Evolutionary conservation across 1,140 invertebrate genomes (phyloP).

Genomic region (Hermetia illucens): DNA sequence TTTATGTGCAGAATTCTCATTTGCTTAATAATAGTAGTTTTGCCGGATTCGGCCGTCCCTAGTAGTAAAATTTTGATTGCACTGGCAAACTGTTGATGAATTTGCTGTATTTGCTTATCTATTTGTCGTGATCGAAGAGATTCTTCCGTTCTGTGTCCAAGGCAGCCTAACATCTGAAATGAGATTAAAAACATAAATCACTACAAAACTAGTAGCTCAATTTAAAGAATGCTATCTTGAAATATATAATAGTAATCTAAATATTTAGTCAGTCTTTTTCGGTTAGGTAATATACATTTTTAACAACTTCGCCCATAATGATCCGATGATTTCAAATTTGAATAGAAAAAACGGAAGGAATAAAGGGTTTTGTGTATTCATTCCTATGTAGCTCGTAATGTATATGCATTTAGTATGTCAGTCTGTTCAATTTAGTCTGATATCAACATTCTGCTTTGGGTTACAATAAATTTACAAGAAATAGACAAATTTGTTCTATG

Average conservation of each 20-base stretch:
- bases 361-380: too few relatives aligned
- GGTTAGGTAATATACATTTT: not conserved
- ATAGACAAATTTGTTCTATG: too few relatives aligned
- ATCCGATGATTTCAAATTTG: not conserved
- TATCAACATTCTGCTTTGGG: too few relatives aligned
- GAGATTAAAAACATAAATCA: not conserved
- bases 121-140: constrained; percentile 6
- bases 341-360: too few relatives aligned
- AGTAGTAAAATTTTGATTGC: constrained; percentile 50
- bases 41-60: constrained; percentile 53
- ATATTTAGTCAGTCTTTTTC: too few relatives aligned
- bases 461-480: too few relatives aligned
- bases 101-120: constrained; percentile 14
- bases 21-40: constrained; percentile 70
- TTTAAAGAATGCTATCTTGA: not conserved
- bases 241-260: not conserved
- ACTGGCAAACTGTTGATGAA: constrained; percentile 13
- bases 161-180: constrained; percentile 3
- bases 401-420: too few relatives aligned
- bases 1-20: constrained; percentile 67
- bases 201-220: too few relatives aligned
- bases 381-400: too few relatives aligned
- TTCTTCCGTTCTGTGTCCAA: not conserved
- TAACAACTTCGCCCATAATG: not conserved
- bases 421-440: too few relatives aligned